Conservation (phyloP, 2,113 vertebrate genomes). For the Carassius gibelio region DNA sequence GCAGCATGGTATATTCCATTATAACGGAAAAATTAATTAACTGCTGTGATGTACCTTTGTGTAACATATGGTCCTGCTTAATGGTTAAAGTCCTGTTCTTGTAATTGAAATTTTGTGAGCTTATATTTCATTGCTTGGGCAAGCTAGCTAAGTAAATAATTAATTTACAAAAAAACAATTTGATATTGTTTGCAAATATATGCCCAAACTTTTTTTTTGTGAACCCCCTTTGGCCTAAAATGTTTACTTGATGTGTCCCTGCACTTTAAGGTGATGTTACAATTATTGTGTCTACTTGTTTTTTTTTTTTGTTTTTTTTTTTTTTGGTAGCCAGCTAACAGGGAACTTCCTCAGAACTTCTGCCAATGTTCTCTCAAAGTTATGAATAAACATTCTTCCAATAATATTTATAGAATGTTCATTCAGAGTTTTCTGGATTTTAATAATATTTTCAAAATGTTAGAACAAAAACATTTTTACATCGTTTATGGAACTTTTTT, state of each 20-base stretch:
- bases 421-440: background rate
- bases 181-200: background rate
- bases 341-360: background rate
- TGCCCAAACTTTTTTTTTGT: too few relatives aligned
- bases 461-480: background rate
- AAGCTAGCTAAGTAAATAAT: background rate
- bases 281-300: background rate
- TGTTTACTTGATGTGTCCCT: background rate
- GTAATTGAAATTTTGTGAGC: background rate
- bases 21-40: background rate
- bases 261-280: background rate
- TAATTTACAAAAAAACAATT: background rate
- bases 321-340: background rate
- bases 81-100: background rate
- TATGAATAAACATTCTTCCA: background rate
- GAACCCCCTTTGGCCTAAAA: background rate
- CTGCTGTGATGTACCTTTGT: background rate
- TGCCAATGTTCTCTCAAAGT: background rate
- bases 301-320: background rate
- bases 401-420: background rate
- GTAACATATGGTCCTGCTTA: background rate
- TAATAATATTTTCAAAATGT: background rate
- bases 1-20: background rate
- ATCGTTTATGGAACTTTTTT: too few relatives aligned
- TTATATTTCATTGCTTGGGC: background rate